phyloP scores from a whole-genome alignment of 2,797 vertebrate genomes.

The Enteromius mattozi region DNA sequence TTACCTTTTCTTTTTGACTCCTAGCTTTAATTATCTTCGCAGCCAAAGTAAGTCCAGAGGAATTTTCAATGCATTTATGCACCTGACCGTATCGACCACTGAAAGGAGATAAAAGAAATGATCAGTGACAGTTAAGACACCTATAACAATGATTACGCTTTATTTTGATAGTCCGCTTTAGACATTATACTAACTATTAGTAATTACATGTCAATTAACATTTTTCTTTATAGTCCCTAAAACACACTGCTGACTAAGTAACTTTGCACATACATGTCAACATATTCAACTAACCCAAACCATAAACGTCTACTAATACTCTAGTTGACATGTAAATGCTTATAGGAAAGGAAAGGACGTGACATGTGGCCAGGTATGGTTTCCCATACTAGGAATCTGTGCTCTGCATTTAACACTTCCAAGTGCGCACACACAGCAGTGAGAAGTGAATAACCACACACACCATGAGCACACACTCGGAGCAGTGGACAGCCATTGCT shows the following conservation, averaged over 20 bases:
- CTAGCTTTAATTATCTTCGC: constrained; percentile 96
- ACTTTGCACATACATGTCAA: background rate
- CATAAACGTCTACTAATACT: background rate
- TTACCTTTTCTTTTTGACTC: constrained; percentile 91
- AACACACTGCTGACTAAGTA: background rate
- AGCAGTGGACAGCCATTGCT: too few relatives aligned
- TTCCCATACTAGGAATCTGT: too few relatives aligned
- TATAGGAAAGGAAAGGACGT: background rate
- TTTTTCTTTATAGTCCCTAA: background rate
- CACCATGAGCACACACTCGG: too few relatives aligned
- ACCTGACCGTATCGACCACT: constrained; percentile 97
- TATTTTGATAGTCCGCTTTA: background rate
- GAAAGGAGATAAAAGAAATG: constrained; percentile 43
- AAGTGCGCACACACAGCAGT: too few relatives aligned
- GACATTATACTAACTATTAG: background rate
- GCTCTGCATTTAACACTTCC: too few relatives aligned
- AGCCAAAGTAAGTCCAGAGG: constrained; percentile 93
- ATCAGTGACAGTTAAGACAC: background rate
- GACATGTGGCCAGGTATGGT: too few relatives aligned
- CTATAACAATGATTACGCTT: background rate
- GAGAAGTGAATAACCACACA: too few relatives aligned
- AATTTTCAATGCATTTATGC: constrained; percentile 96
- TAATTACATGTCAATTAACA: background rate
- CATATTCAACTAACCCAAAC: background rate
- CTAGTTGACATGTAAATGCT: background rate